A percentile compares a stretch with the other conserved stretches of the same genome.
These are phyloP conservation scores for Gobius niger DNA, from an alignment of 2,113 vertebrate genomes.

Conservation along the genomic window DNA sequence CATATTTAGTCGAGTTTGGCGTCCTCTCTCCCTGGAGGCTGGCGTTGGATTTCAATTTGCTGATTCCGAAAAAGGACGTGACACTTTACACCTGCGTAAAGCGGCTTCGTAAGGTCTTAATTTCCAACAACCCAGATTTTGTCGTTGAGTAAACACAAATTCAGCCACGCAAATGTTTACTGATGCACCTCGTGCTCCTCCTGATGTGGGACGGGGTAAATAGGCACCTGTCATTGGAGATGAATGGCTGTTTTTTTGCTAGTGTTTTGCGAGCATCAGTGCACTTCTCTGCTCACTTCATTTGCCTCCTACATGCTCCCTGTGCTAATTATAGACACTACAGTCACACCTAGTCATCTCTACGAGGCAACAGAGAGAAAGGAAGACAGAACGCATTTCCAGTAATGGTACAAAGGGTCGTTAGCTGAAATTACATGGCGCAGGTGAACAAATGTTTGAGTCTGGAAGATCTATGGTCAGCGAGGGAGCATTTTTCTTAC, in stretches of 20 bases:
- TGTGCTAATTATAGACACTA: conserved; percentile 71
- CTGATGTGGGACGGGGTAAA: conserved; percentile 11
- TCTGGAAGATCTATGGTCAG: neutral
- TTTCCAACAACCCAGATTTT: conserved; percentile 1
- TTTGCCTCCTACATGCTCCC: conserved; percentile 60
- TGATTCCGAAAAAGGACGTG: neutral
- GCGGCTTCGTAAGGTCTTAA: conserved; percentile 13
- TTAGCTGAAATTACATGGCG: neutral
- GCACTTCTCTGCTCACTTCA: conserved; percentile 54
- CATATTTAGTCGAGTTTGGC: conserved; percentile 6
- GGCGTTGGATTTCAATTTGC: neutral
- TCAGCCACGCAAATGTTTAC: neutral
- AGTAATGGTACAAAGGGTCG: conserved; percentile 7
- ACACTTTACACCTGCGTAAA: conserved; percentile 2
- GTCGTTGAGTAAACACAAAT: neutral
- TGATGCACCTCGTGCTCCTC: conserved; percentile 10
- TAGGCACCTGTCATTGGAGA: conserved; percentile 18
- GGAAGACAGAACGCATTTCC: conserved; percentile 14
- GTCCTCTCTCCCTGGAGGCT: neutral
- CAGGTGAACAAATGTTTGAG: neutral
- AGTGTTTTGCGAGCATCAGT: conserved; percentile 39
- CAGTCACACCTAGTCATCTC: conserved; percentile 66
- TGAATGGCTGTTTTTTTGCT: conserved; percentile 27
- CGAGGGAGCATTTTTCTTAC: neutral
- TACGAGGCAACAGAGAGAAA: conserved; percentile 22